These are phyloP conservation scores for Xylota sylvarum DNA, from an alignment of 2,888 invertebrate species.

Conservation along the genomic window DNA sequence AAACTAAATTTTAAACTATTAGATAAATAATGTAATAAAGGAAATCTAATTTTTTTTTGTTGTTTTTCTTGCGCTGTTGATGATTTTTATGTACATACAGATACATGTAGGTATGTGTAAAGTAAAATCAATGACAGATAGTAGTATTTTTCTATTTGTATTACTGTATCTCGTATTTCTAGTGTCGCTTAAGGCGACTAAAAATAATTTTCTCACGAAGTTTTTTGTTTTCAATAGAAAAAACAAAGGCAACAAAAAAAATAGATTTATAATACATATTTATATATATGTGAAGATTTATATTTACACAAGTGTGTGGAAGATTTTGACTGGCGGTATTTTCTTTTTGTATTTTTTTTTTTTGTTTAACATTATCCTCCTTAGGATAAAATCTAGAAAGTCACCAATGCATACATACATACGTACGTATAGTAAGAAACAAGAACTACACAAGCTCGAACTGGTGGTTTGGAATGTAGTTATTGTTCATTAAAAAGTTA, in stretches of 20 bases:
- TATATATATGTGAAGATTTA: slow-evolving; percentile 52
- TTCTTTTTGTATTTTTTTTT: slow-evolving; percentile 11
- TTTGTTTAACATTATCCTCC: not conserved
- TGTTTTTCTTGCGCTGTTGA: not conserved
- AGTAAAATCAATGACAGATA: slow-evolving; percentile 60
- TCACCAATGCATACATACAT: not conserved
- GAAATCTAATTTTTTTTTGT: not conserved
- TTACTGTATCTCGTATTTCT: slow-evolving; percentile 68
- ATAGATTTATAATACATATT: slow-evolving; percentile 34
- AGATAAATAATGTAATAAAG: too few relatives aligned
- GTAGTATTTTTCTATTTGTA: slow-evolving; percentile 32
- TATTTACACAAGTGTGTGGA: slow-evolving; percentile 58
- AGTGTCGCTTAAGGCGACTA: slow-evolving; percentile 60
- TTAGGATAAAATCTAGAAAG: not conserved
- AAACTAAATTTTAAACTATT: too few relatives aligned
- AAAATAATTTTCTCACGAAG: slow-evolving; percentile 64
- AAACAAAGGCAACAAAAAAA: slow-evolving; percentile 29
- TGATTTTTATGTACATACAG: not conserved
- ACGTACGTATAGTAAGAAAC: too few relatives aligned
- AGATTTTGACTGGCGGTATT: slow-evolving; percentile 6
- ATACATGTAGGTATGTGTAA: not conserved
- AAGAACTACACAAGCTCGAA: not conserved
- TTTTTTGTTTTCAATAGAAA: slow-evolving; percentile 37
- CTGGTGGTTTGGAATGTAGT: too few relatives aligned
- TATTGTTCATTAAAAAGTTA: too few relatives aligned